A percentile compares a stretch with the other conserved stretches of the same genome.
These are phyloP conservation scores for Pherbina coryleti DNA, from an alignment of 2,888 invertebrate genomes.

Conservation along the genomic window DNA sequence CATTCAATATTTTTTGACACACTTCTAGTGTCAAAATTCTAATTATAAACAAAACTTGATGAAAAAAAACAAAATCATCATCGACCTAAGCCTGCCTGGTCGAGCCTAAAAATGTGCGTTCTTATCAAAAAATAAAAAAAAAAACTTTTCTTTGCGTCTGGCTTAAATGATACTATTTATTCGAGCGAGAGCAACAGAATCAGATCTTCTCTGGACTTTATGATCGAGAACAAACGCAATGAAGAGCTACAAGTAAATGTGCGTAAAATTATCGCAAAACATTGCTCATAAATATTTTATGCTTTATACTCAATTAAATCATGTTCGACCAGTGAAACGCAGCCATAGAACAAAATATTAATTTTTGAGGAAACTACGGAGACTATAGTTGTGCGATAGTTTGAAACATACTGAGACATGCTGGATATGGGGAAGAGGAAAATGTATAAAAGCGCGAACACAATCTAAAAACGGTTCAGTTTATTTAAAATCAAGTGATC, in stretches of 20 bases:
- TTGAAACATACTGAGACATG: conserved; percentile 13
- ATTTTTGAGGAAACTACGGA: neutral
- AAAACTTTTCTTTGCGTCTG: neutral
- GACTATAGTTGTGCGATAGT: neutral
- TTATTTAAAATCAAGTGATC: conserved; percentile 43
- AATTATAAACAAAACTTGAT: neutral
- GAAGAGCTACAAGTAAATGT: neutral
- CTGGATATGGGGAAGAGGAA: conserved; percentile 1
- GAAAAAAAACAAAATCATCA: no score
- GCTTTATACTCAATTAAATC: conserved; percentile 6
- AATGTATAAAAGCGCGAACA: conserved; percentile 49
- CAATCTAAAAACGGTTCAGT: conserved; percentile 45
- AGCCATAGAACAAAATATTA: neutral
- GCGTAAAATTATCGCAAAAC: conserved; percentile 23
- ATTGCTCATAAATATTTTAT: neutral
- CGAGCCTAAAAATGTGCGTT: neutral
- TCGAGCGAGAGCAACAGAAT: neutral
- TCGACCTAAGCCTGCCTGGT: no score
- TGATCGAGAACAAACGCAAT: neutral
- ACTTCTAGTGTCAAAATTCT: conserved; percentile 1
- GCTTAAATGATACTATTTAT: no score
- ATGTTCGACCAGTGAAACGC: neutral
- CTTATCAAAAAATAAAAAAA: neutral
- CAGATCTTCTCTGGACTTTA: neutral
- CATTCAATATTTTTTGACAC: neutral